Base-by-base conservation (phyloP, 1,140 invertebrate species). In the Ceratoteleas bidentatus region DNA sequence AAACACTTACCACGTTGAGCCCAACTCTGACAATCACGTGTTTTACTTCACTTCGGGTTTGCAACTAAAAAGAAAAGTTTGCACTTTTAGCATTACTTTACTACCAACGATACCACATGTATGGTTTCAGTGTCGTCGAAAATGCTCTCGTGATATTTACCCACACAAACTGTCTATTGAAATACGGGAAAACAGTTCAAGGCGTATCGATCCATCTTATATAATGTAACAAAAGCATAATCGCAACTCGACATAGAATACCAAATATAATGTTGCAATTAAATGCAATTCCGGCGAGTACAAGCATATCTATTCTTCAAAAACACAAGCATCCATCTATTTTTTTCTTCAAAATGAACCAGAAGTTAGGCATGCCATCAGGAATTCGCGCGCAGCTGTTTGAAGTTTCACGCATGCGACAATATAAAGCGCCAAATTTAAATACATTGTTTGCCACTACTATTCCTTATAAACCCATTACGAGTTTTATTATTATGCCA, bases 151-250 rank as follows among this genome's bases (percentile, higher is more conserved):
- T 52, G 13, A 16, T 15, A 54, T 43, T 49, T 15, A 8, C 52
- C 16, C 36, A 32, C 15, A 60, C 6, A 58, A n/a, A 10, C 13
- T 52, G 15, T 57, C 33, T 40, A 11, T 11, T 13, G 15, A 66
- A 43, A 15, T 11, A 5, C 13, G 45, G 47, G n/a, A 61, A 61
- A 58, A 68, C 73, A 68, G 73, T 76, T 76, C 73, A 76, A 61
- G 73, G 73, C 13, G 56, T 62, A 76, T 76, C 64, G 73, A 76
- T 76, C 50, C 49, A 56, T 11, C 49, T 68, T 76, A 76, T 40
- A 61, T 68, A 68, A 76, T 15, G 32, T 2, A 53, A 36, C 33
- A 53, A 73, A 72, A 62, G 57, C 14, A 56, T 73, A 16, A 62
- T 52, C 52, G 8, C 24, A 38, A 56, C 40, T 56, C 3, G n/a